A percentile compares a stretch with the other conserved stretches of the same genome.
Conservation (phyloP, 2,113 vertebrate genomes). For the Tyto alba region DNA sequence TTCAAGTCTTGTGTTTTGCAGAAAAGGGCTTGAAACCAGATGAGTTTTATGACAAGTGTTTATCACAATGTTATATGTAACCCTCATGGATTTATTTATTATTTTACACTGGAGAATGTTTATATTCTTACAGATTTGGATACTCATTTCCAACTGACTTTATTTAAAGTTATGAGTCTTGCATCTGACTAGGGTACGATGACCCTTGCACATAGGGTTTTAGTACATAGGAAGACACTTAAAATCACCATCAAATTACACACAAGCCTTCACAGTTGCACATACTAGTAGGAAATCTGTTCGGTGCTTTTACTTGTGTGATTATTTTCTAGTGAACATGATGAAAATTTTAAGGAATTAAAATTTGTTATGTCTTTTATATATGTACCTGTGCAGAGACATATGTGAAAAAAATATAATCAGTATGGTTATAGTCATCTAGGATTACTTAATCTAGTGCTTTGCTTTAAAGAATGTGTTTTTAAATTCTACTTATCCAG, state of each 20-base stretch:
- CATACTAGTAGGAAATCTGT: not conserved
- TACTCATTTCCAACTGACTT: not conserved
- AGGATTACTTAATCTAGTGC: not conserved
- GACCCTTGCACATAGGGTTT: not conserved
- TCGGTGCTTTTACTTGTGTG: not conserved
- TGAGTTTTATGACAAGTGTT: not conserved
- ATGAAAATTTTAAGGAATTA: not conserved
- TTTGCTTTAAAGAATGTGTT: not conserved
- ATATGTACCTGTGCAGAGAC: not conserved
- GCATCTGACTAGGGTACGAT: not conserved
- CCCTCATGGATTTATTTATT: not conserved
- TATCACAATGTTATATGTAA: not conserved
- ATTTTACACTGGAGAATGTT: not conserved
- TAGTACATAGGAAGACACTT: not conserved
- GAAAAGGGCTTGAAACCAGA: constrained; percentile 14
- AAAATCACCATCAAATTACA: not conserved
- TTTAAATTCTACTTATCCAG: not conserved
- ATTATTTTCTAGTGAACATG: not conserved
- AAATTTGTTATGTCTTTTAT: not conserved
- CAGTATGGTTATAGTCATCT: not conserved
- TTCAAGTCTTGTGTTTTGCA: not conserved
- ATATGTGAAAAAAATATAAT: not conserved
- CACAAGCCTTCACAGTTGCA: not conserved
- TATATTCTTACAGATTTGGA: not conserved
- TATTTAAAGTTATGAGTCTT: not conserved